Percentiles rank a stretch among this genome's conserved stretches.
Conservation (phyloP, 2,888 invertebrate genomes). For the Parnassius smintheus region DNA sequence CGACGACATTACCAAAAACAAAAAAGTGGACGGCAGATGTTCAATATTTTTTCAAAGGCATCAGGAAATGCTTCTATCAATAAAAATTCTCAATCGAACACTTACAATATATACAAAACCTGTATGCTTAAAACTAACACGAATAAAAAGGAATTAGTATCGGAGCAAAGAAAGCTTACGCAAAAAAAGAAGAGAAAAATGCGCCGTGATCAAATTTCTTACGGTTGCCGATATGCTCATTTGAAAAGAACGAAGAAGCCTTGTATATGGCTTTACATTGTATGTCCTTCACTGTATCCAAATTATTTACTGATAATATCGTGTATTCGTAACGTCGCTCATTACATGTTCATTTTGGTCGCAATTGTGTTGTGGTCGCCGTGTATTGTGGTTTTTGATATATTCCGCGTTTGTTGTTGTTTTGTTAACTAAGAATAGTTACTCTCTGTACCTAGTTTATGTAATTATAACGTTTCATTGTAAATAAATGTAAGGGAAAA, state of each 20-base stretch:
- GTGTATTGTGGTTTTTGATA: conserved; percentile 50
- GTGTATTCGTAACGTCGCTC: conserved; percentile 14
- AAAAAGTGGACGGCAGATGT: neutral
- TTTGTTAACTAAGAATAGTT: neutral
- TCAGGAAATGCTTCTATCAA: neutral
- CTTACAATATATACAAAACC: conserved; percentile 1
- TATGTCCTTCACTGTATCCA: conserved; percentile 46
- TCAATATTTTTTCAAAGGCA: neutral
- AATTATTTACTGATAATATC: conserved; percentile 33
- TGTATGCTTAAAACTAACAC: neutral
- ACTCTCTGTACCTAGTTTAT: neutral
- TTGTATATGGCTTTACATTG: conserved; percentile 54
- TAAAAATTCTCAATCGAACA: neutral
- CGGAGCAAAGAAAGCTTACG: conserved; percentile 1
- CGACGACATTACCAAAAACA: neutral
- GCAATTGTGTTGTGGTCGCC: conserved; percentile 54
- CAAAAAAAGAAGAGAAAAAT: conserved; percentile 36
- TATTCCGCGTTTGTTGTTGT: conserved; percentile 38
- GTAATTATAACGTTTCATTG: neutral
- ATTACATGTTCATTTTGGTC: conserved; percentile 30
- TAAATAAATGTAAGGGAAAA: no score
- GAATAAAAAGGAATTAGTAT: neutral
- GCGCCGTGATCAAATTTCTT: conserved; percentile 40
- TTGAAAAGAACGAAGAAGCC: conserved; percentile 51
- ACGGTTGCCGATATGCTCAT: conserved; percentile 44